These are phyloP conservation scores for Drosophila tristis DNA, from an alignment of 1,140 invertebrate genomes.

Conservation along the genomic window DNA sequence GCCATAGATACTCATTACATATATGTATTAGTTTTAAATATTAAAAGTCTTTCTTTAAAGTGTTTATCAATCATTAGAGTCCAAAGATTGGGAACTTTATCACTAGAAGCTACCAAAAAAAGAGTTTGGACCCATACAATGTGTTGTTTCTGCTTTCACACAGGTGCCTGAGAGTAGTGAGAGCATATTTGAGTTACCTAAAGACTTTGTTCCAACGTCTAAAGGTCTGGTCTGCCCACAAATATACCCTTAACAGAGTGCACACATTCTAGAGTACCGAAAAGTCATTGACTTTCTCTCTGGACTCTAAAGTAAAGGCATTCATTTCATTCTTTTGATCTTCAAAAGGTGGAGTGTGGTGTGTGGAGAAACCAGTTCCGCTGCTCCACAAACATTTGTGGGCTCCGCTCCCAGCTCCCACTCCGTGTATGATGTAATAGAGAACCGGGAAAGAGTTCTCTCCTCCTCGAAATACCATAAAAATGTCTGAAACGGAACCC, in stretches of 20 bases:
- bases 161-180: no score
- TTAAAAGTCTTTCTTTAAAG: no score
- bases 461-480: constrained; percentile 16
- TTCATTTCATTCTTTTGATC: constrained; percentile 37
- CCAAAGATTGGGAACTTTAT: no score
- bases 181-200: no score
- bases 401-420: not conserved
- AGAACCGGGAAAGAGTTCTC: constrained; percentile 2
- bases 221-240: not conserved
- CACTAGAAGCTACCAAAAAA: no score
- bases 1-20: not conserved
- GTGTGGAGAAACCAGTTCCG: constrained; percentile 42
- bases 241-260: no score
- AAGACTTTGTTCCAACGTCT: no score
- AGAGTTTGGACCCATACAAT: no score
- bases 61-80: no score
- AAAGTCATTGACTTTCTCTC: constrained; percentile 34
- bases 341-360: constrained; percentile 9
- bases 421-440: constrained; percentile 37
- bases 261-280: constrained; percentile 2
- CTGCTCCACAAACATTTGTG: constrained; percentile 11
- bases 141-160: no score
- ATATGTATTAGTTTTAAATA: no score
- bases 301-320: no score
- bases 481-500: constrained; percentile 37